phyloP scores from a whole-genome alignment of 2,797 vertebrate species.

The Alauda arvensis region DNA sequence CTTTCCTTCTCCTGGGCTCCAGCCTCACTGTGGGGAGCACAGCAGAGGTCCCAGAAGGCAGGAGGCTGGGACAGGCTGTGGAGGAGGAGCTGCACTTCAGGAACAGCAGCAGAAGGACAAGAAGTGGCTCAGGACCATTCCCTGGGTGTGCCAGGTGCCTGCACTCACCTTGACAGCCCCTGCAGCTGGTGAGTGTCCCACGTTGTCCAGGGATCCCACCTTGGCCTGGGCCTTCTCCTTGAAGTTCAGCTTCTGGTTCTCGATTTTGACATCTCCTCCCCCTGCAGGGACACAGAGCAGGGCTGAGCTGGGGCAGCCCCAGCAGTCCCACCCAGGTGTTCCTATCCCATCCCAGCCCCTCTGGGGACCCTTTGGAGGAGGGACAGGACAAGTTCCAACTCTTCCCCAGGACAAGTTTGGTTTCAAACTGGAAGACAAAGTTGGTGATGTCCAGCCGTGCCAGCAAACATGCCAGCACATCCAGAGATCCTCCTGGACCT shows the following conservation, averaged over 20 bases:
- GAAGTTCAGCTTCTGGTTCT: slow-evolving; percentile 87
- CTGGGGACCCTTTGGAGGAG: background rate
- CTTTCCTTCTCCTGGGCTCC: background rate
- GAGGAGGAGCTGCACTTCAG: background rate
- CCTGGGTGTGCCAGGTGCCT: fast-evolving
- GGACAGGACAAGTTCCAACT: background rate
- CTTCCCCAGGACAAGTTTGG: background rate
- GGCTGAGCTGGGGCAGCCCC: background rate
- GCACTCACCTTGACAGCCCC: slow-evolving; percentile 80
- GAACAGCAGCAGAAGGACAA: background rate
- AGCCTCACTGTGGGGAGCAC: background rate
- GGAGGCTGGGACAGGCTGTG: background rate
- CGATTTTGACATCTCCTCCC: slow-evolving; percentile 86
- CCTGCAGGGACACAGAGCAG: slow-evolving; percentile 66
- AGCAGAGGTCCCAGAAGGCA: background rate
- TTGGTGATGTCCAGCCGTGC: fast-evolving
- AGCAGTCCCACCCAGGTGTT: background rate
- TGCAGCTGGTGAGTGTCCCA: slow-evolving; percentile 79
- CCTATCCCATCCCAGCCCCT: fast-evolving
- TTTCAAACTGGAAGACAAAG: background rate
- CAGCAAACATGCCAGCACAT: background rate
- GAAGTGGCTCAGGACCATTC: background rate
- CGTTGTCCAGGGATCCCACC: slow-evolving; percentile 84
- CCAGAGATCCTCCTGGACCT: background rate
- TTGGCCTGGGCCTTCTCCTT: slow-evolving; percentile 90